These are phyloP conservation scores for Chaetoderma sp. DNA, from an alignment of 2,888 invertebrate genomes.

Conservation along the genomic window DNA sequence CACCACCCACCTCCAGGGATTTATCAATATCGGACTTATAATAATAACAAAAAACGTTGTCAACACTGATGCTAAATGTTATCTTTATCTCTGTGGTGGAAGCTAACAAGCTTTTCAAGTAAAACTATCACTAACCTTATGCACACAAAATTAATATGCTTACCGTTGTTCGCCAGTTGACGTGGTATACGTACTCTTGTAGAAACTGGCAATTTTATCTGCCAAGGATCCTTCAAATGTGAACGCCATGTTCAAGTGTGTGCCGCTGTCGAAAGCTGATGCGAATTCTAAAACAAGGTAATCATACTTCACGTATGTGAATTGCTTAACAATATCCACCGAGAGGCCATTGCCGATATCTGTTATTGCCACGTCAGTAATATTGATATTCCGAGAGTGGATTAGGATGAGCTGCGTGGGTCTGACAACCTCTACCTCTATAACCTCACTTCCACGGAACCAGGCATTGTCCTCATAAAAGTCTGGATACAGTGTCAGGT, in stretches of 20 bases:
- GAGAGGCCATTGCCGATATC: slow-evolving; percentile 27
- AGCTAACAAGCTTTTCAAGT: no score
- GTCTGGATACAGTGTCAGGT: slow-evolving; percentile 78
- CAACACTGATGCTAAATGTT: no score
- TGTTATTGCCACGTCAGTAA: slow-evolving; percentile 69
- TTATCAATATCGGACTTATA: no score
- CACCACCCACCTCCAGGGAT: no score
- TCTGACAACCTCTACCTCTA: slow-evolving; percentile 59
- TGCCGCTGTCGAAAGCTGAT: slow-evolving; percentile 44
- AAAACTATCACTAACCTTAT: no score
- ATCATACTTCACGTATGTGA: slow-evolving; percentile 67
- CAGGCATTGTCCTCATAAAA: slow-evolving; percentile 71
- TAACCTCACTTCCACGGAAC: slow-evolving; percentile 64
- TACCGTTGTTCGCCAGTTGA: no score
- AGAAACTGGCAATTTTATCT: slow-evolving; percentile 81
- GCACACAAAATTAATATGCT: no score
- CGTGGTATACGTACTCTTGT: slow-evolving; percentile 80
- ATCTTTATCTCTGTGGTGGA: no score
- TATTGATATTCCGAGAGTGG: slow-evolving; percentile 76
- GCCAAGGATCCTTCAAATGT: slow-evolving; percentile 77
- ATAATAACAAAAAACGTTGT: no score
- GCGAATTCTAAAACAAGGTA: slow-evolving; percentile 69
- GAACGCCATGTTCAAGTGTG: slow-evolving; percentile 71
- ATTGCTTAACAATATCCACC: slow-evolving; percentile 51
- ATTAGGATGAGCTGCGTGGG: slow-evolving; percentile 70